A percentile compares a stretch with the other conserved stretches of the same genome.
Evolutionary conservation across 1,140 invertebrate genomes (phyloP).

Genomic region (Chionoecetes opilio): DNA sequence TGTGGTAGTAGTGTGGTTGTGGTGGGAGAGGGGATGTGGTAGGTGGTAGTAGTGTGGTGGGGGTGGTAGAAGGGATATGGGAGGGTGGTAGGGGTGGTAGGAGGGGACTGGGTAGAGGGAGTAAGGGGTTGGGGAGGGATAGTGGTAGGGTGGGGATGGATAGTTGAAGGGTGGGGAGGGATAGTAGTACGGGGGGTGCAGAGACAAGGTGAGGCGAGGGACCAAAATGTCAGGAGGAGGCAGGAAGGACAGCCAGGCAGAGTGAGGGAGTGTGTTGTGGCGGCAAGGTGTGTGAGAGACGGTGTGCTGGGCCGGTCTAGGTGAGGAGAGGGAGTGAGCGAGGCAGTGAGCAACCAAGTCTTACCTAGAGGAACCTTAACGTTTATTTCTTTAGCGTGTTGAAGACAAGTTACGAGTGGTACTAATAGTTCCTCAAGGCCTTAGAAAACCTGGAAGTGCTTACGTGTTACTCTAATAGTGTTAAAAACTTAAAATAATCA

Average conservation of each 20-base stretch:
- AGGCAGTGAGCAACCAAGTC: not conserved
- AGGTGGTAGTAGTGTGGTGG: not conserved
- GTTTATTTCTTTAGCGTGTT: not conserved
- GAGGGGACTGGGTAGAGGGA: not conserved
- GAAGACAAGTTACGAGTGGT: not conserved
- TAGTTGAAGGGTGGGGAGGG: not conserved
- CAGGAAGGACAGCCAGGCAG: no score
- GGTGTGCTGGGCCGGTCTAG: not conserved
- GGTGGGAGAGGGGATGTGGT: no score
- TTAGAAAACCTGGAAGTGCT: not conserved
- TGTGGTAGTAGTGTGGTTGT: no score
- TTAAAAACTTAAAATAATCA: no score
- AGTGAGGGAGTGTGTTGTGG: not conserved
- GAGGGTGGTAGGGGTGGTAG: not conserved
- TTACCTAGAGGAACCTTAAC: no score
- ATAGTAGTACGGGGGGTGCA: not conserved
- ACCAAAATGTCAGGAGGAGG: conserved; percentile 10
- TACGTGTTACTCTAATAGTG: not conserved
- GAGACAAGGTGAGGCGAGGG: conserved; percentile 32
- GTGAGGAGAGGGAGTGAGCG: not conserved
- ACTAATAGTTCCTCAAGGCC: not conserved
- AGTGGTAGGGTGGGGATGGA: not conserved
- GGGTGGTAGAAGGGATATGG: not conserved
- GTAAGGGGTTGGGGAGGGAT: not conserved
- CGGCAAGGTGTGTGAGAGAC: not conserved